Conservation (phyloP, 1,140 invertebrate genomes). For the Nephila pilipes region DNA sequence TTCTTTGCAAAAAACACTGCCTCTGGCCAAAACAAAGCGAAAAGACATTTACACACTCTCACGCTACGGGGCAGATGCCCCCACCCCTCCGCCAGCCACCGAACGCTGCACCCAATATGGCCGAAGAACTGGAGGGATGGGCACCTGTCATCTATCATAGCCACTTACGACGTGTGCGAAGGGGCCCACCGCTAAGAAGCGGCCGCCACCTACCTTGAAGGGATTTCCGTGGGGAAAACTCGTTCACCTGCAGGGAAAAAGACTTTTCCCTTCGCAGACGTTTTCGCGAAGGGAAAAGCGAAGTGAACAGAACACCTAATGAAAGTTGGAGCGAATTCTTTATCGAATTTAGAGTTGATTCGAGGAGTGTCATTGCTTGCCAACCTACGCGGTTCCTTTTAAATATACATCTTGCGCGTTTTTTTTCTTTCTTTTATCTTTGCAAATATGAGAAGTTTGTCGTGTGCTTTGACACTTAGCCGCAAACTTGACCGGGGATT, state of each 20-base stretch:
- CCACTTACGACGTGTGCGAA: constrained; percentile 61
- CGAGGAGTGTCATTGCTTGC: constrained; percentile 26
- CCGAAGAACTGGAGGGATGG: constrained; percentile 15
- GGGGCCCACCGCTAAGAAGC: constrained; percentile 45
- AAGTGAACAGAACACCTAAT: not conserved
- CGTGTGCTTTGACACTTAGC: not conserved
- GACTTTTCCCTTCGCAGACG: too few relatives aligned
- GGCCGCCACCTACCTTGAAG: constrained; percentile 50
- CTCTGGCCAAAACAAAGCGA: not conserved
- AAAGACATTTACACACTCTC: not conserved
- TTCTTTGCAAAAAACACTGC: not conserved
- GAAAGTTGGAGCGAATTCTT: too few relatives aligned
- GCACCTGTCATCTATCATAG: constrained; percentile 52
- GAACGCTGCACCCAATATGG: constrained; percentile 12
- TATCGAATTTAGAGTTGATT: too few relatives aligned
- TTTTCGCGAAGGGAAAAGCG: not conserved
- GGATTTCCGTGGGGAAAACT: not conserved
- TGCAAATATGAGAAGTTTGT: too few relatives aligned
- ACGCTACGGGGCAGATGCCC: not conserved
- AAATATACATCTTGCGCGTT: not conserved
- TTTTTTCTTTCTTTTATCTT: not conserved
- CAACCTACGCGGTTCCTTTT: not conserved
- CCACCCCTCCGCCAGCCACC: not conserved
- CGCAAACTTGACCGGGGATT: not conserved
- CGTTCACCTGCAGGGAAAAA: not conserved